phyloP scores from a whole-genome alignment of 2,113 vertebrate species.

The Fulmarus glacialis region DNA sequence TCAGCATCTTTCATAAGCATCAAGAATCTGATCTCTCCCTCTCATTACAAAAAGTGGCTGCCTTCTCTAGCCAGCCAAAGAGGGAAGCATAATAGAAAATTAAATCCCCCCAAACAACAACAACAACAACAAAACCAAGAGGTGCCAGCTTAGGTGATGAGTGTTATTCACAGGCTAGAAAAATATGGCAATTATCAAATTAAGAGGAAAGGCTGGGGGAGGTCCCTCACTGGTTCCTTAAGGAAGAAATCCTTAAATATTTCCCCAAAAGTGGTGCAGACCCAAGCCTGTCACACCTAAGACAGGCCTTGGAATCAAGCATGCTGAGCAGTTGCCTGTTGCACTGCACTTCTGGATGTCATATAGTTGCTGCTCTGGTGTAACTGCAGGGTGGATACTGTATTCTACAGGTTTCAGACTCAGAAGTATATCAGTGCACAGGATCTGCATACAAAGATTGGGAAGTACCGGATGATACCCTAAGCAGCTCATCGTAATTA shows the following conservation, averaged over 20 bases:
- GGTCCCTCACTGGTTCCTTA: rapidly evolving
- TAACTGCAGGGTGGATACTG: background rate
- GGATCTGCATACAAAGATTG: background rate
- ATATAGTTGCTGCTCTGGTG: background rate
- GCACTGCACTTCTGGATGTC: background rate
- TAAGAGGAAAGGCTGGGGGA: rapidly evolving
- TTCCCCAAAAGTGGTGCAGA: background rate
- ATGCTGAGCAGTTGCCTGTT: background rate
- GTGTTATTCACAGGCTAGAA: background rate
- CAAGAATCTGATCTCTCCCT: background rate
- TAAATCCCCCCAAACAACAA: background rate
- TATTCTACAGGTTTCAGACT: background rate
- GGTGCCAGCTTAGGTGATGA: background rate
- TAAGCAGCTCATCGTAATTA: background rate
- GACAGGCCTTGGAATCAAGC: background rate
- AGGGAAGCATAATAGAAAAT: background rate
- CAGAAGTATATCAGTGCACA: background rate
- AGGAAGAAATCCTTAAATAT: background rate
- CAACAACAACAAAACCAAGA: background rate
- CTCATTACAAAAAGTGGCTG: background rate
- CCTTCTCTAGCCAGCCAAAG: background rate
- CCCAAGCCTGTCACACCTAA: background rate
- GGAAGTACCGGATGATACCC: background rate
- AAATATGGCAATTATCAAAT: background rate
- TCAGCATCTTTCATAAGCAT: background rate